phyloP scores from a whole-genome alignment of 1,140 invertebrate genomes.

The Ceratina calcarata region DNA sequence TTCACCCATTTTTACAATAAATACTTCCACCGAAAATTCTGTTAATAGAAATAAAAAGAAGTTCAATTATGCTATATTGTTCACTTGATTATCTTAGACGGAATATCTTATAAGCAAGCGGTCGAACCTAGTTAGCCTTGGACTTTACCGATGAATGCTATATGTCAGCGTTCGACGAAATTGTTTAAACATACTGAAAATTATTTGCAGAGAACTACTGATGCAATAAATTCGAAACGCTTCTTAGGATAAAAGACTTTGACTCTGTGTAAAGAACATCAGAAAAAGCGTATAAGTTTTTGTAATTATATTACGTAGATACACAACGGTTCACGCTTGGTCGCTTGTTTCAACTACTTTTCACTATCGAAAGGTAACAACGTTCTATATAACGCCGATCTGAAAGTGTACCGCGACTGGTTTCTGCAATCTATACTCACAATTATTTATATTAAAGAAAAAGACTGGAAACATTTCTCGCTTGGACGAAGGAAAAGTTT shows the following conservation, averaged over 20 bases:
- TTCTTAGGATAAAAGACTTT: not conserved
- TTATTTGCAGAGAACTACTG: too few relatives aligned
- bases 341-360: slow-evolving; percentile 2
- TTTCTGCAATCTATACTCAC: slow-evolving; percentile 12
- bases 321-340: slow-evolving; percentile 1
- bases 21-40: not conserved
- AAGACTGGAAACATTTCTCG: not conserved
- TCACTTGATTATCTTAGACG: not conserved
- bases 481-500: not conserved
- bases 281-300: not conserved
- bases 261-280: too few relatives aligned
- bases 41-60: too few relatives aligned
- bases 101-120: not conserved
- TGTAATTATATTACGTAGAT: not conserved
- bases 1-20: not conserved
- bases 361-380: slow-evolving; percentile 27
- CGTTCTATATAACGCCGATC: not conserved
- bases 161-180: too few relatives aligned
- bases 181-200: too few relatives aligned
- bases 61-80: not conserved
- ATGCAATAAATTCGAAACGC: too few relatives aligned
- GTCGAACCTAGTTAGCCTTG: slow-evolving; percentile 35
- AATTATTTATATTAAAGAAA: slow-evolving; percentile 1
- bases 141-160: not conserved
- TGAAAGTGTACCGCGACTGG: not conserved